Conservation (phyloP, 2,888 invertebrate genomes). For the Molanna angustata region DNA sequence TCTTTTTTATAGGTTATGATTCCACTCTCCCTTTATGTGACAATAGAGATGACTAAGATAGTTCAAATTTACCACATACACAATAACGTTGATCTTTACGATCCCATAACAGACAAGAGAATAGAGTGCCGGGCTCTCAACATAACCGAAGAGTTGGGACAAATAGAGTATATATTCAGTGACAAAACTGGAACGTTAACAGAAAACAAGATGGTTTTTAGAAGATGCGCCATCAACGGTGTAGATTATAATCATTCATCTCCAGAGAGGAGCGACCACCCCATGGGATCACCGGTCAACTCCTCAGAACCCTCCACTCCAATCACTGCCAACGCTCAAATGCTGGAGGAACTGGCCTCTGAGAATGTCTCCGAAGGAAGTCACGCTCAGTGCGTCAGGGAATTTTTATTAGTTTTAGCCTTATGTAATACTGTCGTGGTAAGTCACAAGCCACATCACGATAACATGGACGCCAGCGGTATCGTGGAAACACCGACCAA, state of each 20-base stretch:
- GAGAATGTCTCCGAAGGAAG: slow-evolving; percentile 43
- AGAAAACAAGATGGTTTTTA: slow-evolving; percentile 96
- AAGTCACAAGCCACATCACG: slow-evolving; percentile 74
- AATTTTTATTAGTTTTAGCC: slow-evolving; percentile 87
- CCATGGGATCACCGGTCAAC: slow-evolving; percentile 47
- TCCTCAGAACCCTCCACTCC: slow-evolving; percentile 48
- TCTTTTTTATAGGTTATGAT: slow-evolving; percentile 80
- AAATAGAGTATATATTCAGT: slow-evolving; percentile 86
- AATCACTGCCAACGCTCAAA: slow-evolving; percentile 47
- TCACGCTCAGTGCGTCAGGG: slow-evolving; percentile 74
- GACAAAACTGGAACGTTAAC: slow-evolving; percentile 98
- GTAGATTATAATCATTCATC: slow-evolving; percentile 85
- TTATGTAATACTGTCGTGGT: slow-evolving; percentile 97
- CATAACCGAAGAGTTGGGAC: slow-evolving; percentile 96
- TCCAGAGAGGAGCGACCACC: slow-evolving; percentile 62
- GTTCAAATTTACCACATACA: slow-evolving; percentile 95
- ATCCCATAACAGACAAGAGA: slow-evolving; percentile 75
- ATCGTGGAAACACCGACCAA: slow-evolving; percentile 52
- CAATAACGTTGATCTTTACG: slow-evolving; percentile 84
- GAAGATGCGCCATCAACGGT: slow-evolving; percentile 84
- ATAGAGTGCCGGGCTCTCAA: slow-evolving; percentile 92
- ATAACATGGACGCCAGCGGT: slow-evolving; percentile 69
- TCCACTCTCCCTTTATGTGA: slow-evolving; percentile 94
- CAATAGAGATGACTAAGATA: slow-evolving; percentile 94
- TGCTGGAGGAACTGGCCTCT: slow-evolving; percentile 47